Evolutionary conservation across 2,797 vertebrate species (phyloP).

Genomic region (Periparus ater): DNA sequence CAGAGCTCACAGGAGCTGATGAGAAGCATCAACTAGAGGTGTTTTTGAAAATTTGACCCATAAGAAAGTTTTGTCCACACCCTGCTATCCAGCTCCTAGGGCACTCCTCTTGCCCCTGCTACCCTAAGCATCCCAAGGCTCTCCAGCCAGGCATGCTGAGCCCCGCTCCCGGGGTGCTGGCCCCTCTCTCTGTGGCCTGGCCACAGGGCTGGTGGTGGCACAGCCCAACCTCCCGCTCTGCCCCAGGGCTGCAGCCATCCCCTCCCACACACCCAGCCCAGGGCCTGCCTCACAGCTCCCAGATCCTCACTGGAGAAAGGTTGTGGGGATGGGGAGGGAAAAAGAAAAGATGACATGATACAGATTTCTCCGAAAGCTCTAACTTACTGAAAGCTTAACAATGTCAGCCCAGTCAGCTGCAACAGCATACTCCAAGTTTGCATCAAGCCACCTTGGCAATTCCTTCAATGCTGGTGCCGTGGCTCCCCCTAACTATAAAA

Average conservation of each 20-base stretch:
- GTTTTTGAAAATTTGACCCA: neutral
- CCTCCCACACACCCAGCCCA: neutral
- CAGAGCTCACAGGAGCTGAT: neutral
- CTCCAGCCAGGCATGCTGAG: neutral
- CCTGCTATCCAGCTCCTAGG: neutral
- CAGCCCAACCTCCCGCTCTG: neutral
- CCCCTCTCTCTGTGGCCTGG: neutral
- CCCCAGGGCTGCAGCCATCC: neutral
- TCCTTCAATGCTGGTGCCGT: conserved; percentile 93
- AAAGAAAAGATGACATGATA: conserved; percentile 55
- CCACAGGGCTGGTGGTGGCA: neutral
- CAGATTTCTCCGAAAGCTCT: conserved; percentile 63
- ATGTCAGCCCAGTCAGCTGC: conserved; percentile 92
- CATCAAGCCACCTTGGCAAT: conserved; percentile 89
- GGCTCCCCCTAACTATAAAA: conserved; percentile 88
- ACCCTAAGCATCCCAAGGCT: neutral
- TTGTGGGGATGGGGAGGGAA: conserved; percentile 32
- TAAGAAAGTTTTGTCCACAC: neutral
- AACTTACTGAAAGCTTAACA: conserved; percentile 92
- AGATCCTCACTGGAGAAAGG: conserved; percentile 43
- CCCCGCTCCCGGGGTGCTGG: fast-evolving
- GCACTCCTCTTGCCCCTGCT: neutral
- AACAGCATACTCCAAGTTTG: conserved; percentile 89
- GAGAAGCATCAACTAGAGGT: neutral
- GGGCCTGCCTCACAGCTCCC: neutral